Evolutionary conservation across 2,113 vertebrate genomes (phyloP).

Genomic region (Casuarius casuarius): DNA sequence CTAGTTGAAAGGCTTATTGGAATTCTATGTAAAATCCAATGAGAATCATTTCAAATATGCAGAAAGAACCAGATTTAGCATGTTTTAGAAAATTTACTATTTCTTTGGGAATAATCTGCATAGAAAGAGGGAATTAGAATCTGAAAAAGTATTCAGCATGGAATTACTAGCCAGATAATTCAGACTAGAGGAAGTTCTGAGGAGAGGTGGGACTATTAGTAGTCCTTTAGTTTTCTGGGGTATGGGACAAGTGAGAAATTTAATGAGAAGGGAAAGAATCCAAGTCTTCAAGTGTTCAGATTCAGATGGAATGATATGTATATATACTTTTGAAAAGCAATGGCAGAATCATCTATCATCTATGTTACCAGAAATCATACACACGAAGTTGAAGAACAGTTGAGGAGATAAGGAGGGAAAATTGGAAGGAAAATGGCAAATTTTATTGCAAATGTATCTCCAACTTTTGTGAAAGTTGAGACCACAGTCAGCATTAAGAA

Average conservation of each 20-base stretch:
- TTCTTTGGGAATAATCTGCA: slow-evolving; percentile 39
- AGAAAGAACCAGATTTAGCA: background rate
- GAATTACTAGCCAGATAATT: background rate
- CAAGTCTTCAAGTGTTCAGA: background rate
- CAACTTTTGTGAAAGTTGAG: background rate
- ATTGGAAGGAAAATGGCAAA: background rate
- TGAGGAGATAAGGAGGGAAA: background rate
- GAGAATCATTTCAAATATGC: background rate
- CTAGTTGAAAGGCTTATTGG: background rate
- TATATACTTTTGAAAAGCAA: background rate
- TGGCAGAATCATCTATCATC: background rate
- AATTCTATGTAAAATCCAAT: background rate
- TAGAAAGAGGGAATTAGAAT: slow-evolving; percentile 18
- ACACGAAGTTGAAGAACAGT: accelerated
- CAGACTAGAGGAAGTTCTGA: background rate
- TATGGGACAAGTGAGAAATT: background rate
- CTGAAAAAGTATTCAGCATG: background rate
- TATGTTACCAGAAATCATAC: background rate
- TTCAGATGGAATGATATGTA: background rate
- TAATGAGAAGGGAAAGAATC: background rate
- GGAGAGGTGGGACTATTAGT: background rate
- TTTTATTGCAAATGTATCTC: background rate
- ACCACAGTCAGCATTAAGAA: background rate
- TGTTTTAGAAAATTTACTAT: background rate
- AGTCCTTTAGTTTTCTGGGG: background rate